A percentile compares a stretch with the other conserved stretches of the same genome.
These are phyloP conservation scores for Criorhina ranunculi DNA, from an alignment of 2,888 invertebrate species.

Conservation along the genomic window DNA sequence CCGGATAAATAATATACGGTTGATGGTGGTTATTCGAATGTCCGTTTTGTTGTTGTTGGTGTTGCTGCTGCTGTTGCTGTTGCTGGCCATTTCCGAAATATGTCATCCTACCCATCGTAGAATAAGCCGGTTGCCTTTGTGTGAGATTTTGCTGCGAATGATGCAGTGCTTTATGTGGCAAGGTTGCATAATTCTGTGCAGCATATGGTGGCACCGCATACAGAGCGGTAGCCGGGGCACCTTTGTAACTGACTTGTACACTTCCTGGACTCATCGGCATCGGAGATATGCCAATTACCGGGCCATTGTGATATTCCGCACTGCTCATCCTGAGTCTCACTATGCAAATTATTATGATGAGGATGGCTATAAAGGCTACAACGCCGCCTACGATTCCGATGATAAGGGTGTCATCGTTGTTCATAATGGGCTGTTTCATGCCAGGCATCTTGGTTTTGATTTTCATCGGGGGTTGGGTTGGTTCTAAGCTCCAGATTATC, in stretches of 20 bases:
- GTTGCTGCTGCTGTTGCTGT: conserved; percentile 80
- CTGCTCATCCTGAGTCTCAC: conserved; percentile 90
- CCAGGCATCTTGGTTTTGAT: conserved; percentile 86
- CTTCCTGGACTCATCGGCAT: conserved; percentile 86
- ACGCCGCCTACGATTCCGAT: conserved; percentile 98
- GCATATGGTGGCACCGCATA: conserved; percentile 88
- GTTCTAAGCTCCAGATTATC: conserved; percentile 95
- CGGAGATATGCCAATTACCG: conserved; percentile 86
- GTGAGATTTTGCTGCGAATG: conserved; percentile 83
- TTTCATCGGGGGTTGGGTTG: conserved; percentile 88
- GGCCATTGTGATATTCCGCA: conserved; percentile 89
- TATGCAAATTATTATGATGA: conserved; percentile 95
- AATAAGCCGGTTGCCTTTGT: conserved; percentile 86
- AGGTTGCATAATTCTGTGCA: conserved; percentile 87
- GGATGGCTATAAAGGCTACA: conserved; percentile 94
- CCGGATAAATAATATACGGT: conserved; percentile 84
- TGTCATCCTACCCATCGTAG: conserved; percentile 87
- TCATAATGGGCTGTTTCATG: conserved; percentile 88
- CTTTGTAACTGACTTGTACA: conserved; percentile 86
- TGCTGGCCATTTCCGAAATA: conserved; percentile 85
- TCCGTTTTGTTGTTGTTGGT: conserved; percentile 78
- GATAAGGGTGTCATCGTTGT: conserved; percentile 95
- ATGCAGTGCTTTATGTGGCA: conserved; percentile 87
- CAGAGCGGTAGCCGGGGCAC: conserved; percentile 85
- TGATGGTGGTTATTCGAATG: conserved; percentile 80